These are phyloP conservation scores for Chrysogorgia sp. DNA, from an alignment of 92 coral and sea anemone genomes.

Conservation along the genomic window DNA sequence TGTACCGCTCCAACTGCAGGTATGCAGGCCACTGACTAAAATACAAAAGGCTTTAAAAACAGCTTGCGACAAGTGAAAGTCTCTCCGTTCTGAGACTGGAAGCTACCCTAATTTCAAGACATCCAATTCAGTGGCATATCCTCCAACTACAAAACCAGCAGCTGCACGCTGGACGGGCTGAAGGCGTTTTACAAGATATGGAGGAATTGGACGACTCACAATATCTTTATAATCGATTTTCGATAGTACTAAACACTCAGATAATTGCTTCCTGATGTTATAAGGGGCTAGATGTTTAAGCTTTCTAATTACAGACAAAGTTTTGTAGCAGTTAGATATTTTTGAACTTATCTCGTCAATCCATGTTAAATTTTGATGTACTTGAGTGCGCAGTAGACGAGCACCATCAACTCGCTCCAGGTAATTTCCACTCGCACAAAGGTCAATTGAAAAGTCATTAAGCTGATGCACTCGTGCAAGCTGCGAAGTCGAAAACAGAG, in stretches of 20 bases:
- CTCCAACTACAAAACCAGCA: constrained; percentile 34
- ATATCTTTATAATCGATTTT: constrained; percentile 41
- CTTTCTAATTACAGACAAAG: constrained; percentile 41
- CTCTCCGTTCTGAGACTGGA: constrained; percentile 44
- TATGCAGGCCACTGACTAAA: constrained; percentile 33
- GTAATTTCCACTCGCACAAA: constrained; percentile 1
- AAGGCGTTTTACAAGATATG: constrained; percentile 15
- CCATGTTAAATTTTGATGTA: constrained; percentile 41
- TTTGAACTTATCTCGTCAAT: constrained; percentile 14
- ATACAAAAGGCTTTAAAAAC: constrained; percentile 9
- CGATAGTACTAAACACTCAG: constrained; percentile 38
- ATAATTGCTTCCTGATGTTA: constrained; percentile 43
- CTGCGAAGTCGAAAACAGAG: constrained; percentile 40
- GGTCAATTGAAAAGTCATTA: constrained; percentile 20
- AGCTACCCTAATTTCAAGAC: constrained; percentile 37
- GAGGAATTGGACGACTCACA: constrained; percentile 30
- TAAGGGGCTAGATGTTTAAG: constrained; percentile 45
- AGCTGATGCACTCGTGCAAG: constrained; percentile 26
- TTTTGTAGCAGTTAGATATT: constrained; percentile 39
- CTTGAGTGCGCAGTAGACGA: constrained; percentile 20
- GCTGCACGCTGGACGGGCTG: constrained; percentile 36
- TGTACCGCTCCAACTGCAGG: constrained; percentile 19
- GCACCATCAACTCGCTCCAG: constrained; percentile 17
- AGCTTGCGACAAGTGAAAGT: constrained; percentile 23
- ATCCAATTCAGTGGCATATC: constrained; percentile 9